Evolutionary conservation across 1,140 invertebrate species (phyloP).

Genomic region (Dendrolimus punctatus): DNA sequence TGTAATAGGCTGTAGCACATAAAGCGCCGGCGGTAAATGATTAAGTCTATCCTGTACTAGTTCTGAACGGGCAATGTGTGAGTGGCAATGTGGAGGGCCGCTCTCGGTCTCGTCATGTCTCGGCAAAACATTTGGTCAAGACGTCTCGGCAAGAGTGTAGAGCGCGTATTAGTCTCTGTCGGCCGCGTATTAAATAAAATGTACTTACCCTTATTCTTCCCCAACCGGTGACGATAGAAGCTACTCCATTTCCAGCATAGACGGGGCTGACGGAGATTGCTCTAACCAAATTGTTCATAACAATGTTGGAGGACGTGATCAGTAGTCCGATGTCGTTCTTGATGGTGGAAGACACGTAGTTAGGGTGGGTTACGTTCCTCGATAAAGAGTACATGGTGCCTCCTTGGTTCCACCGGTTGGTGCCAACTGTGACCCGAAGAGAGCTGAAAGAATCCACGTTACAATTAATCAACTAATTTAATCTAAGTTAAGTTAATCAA

Average conservation of each 20-base stretch:
- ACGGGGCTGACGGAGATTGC: slow-evolving; percentile 12
- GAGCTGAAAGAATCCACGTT: too few relatives aligned
- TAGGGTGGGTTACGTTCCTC: slow-evolving; percentile 24
- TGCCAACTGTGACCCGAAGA: slow-evolving; percentile 26
- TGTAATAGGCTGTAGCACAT: not conserved
- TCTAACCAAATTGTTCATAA: slow-evolving; percentile 10
- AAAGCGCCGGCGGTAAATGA: not conserved
- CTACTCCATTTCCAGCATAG: slow-evolving; percentile 9
- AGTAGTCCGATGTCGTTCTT: slow-evolving; percentile 42
- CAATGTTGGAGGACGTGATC: slow-evolving; percentile 15
- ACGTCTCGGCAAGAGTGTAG: too few relatives aligned
- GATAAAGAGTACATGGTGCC: slow-evolving; percentile 14
- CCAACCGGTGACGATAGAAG: slow-evolving; percentile 23
- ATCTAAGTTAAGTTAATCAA: too few relatives aligned
- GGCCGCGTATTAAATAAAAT: not conserved
- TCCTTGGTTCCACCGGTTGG: slow-evolving; percentile 31
- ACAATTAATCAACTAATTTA: too few relatives aligned
- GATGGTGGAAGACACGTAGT: slow-evolving; percentile 18
- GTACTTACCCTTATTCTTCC: slow-evolving; percentile 22
- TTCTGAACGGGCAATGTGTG: too few relatives aligned
- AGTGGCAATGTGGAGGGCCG: too few relatives aligned
- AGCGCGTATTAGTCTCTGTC: too few relatives aligned
- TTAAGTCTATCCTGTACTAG: too few relatives aligned
- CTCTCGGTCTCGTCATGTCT: too few relatives aligned
- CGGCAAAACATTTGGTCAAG: too few relatives aligned